Evolutionary conservation across 2,113 vertebrate genomes (phyloP).

Genomic region (Macquaria australasica): DNA sequence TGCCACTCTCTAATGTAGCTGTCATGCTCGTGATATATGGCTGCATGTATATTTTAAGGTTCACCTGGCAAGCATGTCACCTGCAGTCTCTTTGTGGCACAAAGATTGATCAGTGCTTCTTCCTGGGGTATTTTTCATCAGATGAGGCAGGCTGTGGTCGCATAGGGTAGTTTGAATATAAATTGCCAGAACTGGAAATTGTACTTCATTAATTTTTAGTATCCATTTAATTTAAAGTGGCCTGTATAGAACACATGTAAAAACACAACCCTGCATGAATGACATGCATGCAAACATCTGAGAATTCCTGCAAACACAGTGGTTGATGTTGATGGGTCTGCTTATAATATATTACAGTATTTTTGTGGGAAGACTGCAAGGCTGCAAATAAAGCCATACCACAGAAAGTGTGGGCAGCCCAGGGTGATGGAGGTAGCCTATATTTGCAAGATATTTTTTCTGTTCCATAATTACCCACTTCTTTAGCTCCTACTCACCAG

Average conservation of each 20-base stretch:
- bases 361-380: no score
- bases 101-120: constrained; percentile 79
- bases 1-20: constrained; percentile 79
- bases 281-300: background rate
- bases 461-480: background rate
- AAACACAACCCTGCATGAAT: background rate
- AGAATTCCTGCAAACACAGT: background rate
- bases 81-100: constrained; percentile 74
- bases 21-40: constrained; percentile 81
- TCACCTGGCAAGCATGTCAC: constrained; percentile 81
- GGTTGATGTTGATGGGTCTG: background rate
- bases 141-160: constrained; percentile 6
- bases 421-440: background rate
- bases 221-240: background rate
- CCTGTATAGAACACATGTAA: background rate
- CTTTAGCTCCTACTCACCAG: background rate
- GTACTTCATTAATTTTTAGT: background rate
- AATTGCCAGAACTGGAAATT: background rate
- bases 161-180: constrained; percentile 11
- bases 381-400: background rate
- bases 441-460: background rate
- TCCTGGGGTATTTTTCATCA: constrained; percentile 47
- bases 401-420: no score
- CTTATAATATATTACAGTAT: background rate
- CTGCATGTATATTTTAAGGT: constrained; percentile 84